Conservation (phyloP, 1,140 invertebrate genomes). For the Frieseomelitta varia region DNA sequence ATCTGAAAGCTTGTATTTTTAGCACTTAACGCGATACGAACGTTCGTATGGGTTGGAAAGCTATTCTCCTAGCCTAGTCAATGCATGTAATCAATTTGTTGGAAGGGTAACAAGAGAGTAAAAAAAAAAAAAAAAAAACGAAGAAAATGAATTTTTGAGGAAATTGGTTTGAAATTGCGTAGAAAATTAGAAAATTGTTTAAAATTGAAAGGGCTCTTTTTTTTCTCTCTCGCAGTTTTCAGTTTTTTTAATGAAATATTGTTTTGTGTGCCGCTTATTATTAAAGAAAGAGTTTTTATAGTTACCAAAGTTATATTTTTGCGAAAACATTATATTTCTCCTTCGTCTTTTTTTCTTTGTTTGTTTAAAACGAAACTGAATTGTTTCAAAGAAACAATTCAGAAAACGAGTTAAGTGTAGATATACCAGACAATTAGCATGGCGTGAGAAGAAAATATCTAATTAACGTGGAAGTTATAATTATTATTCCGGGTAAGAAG, state of each 20-base stretch:
- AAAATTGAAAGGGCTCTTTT: background rate
- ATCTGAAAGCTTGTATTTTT: background rate
- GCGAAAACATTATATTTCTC: no score
- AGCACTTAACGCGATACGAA: background rate
- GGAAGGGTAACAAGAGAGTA: background rate
- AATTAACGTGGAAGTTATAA: background rate
- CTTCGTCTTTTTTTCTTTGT: no score
- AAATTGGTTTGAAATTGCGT: background rate
- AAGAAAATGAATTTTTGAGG: background rate
- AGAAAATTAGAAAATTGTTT: background rate
- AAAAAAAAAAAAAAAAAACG: background rate
- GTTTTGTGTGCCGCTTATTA: no score
- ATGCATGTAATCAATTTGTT: background rate
- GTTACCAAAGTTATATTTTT: no score
- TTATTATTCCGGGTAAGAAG: background rate
- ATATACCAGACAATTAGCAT: background rate
- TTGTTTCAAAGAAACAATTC: background rate
- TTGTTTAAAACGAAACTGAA: no score
- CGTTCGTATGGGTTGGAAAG: no score
- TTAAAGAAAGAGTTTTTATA: no score
- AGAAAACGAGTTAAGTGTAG: background rate
- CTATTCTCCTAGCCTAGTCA: no score
- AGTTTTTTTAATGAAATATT: no score
- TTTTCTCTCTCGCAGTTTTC: no score
- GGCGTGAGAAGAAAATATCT: background rate